These are phyloP conservation scores for Amazona vittata DNA, from an alignment of 2,113 vertebrate species.

Conservation along the genomic window DNA sequence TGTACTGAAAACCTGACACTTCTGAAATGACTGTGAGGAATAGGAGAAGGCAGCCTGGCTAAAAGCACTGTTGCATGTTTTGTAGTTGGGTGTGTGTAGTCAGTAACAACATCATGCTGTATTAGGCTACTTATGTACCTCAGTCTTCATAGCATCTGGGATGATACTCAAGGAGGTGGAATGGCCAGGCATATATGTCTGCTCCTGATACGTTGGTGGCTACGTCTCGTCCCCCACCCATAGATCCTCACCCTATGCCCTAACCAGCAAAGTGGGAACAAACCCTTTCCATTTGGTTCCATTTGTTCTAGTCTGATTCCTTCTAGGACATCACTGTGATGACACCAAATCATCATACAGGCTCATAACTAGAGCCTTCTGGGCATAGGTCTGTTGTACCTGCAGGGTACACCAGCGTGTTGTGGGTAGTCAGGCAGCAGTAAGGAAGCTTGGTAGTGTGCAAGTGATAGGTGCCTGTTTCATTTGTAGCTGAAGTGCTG, in stretches of 20 bases:
- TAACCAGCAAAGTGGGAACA: not conserved
- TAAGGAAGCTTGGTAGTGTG: rapidly evolving
- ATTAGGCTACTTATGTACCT: not conserved
- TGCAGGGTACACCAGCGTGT: rapidly evolving
- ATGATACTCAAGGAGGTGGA: not conserved
- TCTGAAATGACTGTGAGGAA: not conserved
- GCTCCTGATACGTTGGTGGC: not conserved
- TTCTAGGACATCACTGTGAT: not conserved
- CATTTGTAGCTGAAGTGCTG: not conserved
- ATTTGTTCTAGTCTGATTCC: not conserved
- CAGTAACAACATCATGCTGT: not conserved
- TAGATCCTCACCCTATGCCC: not conserved
- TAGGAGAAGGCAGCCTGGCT: not conserved
- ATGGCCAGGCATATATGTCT: not conserved
- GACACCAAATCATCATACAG: not conserved
- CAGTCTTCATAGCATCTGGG: not conserved
- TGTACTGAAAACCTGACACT: not conserved
- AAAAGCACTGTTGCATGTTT: not conserved
- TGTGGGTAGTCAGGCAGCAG: not conserved
- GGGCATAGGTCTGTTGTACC: not conserved
- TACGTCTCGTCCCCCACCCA: not conserved
- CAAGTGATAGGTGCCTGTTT: not conserved
- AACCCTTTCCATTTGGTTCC: not conserved
- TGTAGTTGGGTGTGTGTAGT: not conserved
- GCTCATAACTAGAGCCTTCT: not conserved